Evolutionary conservation across 2,888 invertebrate genomes (phyloP), one percentile per base, ranked within the genome.

Genomic region (Eilema caniola): DNA sequence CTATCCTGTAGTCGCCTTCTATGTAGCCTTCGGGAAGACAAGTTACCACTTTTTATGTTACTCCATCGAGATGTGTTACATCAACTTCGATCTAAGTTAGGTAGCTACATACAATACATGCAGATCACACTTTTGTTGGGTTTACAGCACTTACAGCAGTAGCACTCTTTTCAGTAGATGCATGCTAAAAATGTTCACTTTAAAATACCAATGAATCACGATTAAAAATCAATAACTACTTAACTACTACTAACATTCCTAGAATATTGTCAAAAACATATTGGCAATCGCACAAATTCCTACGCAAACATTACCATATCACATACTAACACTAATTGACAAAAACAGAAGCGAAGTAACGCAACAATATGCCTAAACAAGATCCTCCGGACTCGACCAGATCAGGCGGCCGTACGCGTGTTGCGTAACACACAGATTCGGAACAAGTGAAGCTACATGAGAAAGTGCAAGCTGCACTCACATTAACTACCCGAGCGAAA

Each of bases 401-500:
- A 78, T 75, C 73, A 75, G 23, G 65, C 66, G 67, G 76, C 71
- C 68, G 71, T 76, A 82, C 82, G 79, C 77, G 73, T 71, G 71
- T 86, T 86, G 82, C 84, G 79, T 76, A 89, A 86, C n/a, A 67
- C 76, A 59, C 74, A 85, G 85, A 88, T 91, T 89, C 85, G 86
- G 85, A 84, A 81, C 84, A 75, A 64, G 53, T 69, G 70, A 71
- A 72, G 65, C 66, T 73, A 72, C 79, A 77, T 84, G 92, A 91
- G 92, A 92, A 92, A 92, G 92, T 90, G 90, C 91, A 91, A 70
- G 76, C 76, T 90, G 88, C 89, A 91, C 74, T 83, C 79, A 75
- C 80, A 85, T 85, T 84, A 86, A 76, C 79, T 67, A 76, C 61
- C 69, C 72, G 75, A 75, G 83, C 82, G 76, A 83, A 84, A 83